Evolutionary conservation across 2,797 vertebrate species (phyloP).

Genomic region (Catharus ustulatus): DNA sequence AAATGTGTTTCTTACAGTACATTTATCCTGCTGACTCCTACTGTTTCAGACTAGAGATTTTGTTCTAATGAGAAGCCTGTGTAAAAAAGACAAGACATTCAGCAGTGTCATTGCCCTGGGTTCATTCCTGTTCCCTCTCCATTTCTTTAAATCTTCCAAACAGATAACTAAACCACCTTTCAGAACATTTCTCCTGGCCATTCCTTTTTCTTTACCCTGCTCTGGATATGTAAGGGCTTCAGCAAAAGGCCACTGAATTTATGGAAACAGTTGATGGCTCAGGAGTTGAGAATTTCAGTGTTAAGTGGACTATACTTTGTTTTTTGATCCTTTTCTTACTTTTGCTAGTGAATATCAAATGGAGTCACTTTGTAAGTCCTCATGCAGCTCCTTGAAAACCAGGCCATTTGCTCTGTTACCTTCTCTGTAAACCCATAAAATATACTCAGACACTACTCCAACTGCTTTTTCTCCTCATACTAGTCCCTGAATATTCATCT

Average conservation of each 20-base stretch:
- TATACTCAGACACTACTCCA: not conserved
- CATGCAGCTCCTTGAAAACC: not conserved
- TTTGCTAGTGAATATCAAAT: not conserved
- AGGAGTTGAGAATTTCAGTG: not conserved
- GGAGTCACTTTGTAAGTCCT: not conserved
- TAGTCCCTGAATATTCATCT: not conserved
- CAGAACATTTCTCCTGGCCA: not conserved
- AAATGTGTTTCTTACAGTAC: constrained; percentile 65
- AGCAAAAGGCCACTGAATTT: not conserved
- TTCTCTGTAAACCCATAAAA: not conserved
- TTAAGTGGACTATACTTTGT: not conserved
- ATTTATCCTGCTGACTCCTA: constrained; percentile 66
- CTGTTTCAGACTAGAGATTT: constrained; percentile 57
- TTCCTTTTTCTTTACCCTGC: not conserved
- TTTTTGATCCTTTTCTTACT: not conserved
- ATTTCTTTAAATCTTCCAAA: not conserved
- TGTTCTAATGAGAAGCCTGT: constrained; percentile 41
- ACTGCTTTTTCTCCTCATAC: not conserved
- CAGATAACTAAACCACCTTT: not conserved
- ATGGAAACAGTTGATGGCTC: not conserved
- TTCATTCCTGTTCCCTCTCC: not conserved
- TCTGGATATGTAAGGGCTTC: not conserved
- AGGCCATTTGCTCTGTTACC: not conserved
- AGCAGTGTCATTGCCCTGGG: not conserved
- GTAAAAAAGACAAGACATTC: not conserved